Evolutionary conservation across 1,140 invertebrate genomes (phyloP).

Genomic region (Homalodisca vitripennis): DNA sequence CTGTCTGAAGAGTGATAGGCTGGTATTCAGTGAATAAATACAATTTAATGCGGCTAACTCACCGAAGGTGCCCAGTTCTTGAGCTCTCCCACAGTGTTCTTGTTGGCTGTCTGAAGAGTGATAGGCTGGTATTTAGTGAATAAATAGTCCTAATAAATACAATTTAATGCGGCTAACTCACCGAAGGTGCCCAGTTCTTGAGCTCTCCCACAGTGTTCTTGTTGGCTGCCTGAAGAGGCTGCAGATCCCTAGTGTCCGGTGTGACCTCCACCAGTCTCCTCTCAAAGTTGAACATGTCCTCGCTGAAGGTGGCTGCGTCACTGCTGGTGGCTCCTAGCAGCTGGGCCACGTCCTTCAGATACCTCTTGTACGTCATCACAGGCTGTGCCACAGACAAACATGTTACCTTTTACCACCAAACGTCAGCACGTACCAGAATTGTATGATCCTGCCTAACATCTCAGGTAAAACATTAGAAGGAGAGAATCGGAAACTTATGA

Average conservation of each 20-base stretch:
- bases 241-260: constrained; percentile 45
- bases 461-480: no score
- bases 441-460: no score
- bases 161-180: constrained; percentile 48
- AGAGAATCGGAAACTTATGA: no score
- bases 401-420: no score
- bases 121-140: no score
- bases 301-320: constrained; percentile 54
- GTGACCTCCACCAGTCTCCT: constrained; percentile 58
- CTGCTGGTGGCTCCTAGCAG: constrained; percentile 52
- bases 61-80: constrained; percentile 49
- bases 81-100: constrained; percentile 49
- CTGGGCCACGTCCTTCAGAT: constrained; percentile 55
- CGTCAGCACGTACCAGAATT: no score
- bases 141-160: no score
- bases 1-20: no score
- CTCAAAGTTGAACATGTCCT: constrained; percentile 61
- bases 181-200: constrained; percentile 48
- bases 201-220: constrained; percentile 50
- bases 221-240: constrained; percentile 48
- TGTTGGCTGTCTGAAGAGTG: no score
- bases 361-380: constrained; percentile 55
- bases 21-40: no score
- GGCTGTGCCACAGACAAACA: constrained; percentile 45
- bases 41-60: no score